Conservation (phyloP, 2,888 invertebrate species). For the Phyto melanocephala region DNA sequence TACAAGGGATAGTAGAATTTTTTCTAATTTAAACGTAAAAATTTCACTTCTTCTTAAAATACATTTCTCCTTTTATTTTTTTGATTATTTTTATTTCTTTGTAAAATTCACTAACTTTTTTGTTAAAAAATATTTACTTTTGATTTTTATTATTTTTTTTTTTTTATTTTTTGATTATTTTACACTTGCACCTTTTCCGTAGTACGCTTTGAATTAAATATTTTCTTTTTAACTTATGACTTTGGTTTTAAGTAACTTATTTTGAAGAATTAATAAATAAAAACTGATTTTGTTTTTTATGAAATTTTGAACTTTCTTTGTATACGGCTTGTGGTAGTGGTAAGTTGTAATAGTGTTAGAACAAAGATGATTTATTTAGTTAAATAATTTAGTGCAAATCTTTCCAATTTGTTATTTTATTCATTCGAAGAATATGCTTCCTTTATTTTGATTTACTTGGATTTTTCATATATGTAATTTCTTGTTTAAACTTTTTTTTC, state of each 20-base stretch:
- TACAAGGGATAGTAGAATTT: neutral
- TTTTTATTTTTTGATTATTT: slow-evolving; percentile 18
- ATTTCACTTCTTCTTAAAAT: slow-evolving; percentile 17
- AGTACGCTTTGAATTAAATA: slow-evolving; percentile 7
- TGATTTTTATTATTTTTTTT: neutral
- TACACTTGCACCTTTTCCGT: neutral
- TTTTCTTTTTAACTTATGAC: neutral
- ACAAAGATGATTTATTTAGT: slow-evolving; percentile 33
- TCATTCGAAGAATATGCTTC: slow-evolving; percentile 40
- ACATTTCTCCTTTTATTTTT: too few species aligned
- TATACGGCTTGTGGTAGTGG: slow-evolving; percentile 39
- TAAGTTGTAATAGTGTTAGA: slow-evolving; percentile 20
- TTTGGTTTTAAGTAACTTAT: neutral
- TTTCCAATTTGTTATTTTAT: slow-evolving; percentile 51
- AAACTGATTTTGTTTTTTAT: slow-evolving; percentile 4
- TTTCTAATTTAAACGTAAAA: slow-evolving; percentile 25
- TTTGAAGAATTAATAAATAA: neutral
- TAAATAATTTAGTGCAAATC: neutral
- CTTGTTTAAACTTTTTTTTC: slow-evolving; percentile 47
- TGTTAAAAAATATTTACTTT: neutral
- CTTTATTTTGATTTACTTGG: slow-evolving; percentile 52
- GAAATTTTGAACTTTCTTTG: slow-evolving; percentile 55
- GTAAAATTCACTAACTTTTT: slow-evolving; percentile 15
- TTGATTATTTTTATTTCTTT: neutral
- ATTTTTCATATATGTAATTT: slow-evolving; percentile 36